A percentile compares a stretch with the other conserved stretches of the same genome.
Conservation (phyloP, 2,797 vertebrate genomes). For the Megaceryle alcyon region DNA sequence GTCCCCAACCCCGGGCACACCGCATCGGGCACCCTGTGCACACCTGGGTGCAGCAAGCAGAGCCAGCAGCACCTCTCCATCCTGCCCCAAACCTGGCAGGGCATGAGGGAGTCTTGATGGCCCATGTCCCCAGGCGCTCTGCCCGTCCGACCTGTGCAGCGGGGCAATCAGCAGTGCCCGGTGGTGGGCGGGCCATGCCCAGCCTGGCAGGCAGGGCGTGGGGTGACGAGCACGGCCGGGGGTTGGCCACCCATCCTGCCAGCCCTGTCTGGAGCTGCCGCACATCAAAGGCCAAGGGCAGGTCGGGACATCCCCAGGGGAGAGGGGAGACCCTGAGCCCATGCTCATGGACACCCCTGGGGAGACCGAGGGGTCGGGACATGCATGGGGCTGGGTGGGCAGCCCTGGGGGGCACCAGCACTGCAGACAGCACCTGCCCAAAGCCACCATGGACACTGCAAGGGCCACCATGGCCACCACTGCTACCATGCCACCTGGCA, state of each 20-base stretch:
- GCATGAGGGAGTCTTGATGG: not conserved
- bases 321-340: not conserved
- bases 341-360: rapidly evolving
- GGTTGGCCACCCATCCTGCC: not conserved
- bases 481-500: not conserved
- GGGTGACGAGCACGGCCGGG: not conserved
- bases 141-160: not conserved
- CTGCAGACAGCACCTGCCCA: not conserved
- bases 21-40: not conserved
- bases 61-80: not conserved
- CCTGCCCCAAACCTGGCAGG: not conserved
- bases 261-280: not conserved
- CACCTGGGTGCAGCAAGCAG: rapidly evolving
- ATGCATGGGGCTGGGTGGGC: not conserved
- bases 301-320: not conserved
- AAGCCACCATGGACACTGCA: not conserved
- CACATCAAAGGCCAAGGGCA: not conserved
- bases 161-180: not conserved
- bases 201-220: not conserved
- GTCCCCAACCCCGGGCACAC: not conserved
- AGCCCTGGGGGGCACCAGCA: not conserved
- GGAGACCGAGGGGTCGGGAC: not conserved
- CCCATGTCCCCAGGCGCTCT: not conserved
- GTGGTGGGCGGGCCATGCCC: not conserved
- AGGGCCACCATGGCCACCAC: not conserved